Conservation (phyloP, 1,140 invertebrate species). For the Saccostrea echinata region DNA sequence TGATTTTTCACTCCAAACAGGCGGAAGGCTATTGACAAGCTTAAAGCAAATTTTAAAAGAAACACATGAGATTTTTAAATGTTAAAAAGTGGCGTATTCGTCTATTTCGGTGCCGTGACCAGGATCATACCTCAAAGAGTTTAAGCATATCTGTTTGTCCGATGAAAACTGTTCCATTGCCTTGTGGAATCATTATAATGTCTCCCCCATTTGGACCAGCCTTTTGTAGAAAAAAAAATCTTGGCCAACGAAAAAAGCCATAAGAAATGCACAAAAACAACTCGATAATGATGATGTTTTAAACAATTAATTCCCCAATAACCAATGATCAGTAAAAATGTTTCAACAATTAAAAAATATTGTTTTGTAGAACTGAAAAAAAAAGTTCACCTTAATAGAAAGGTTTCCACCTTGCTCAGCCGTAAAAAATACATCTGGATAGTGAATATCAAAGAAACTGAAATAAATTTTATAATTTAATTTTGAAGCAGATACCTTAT, state of each 20-base stretch:
- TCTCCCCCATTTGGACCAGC: conserved; percentile 61
- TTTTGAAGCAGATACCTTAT: not conserved
- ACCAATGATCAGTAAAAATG: too few species aligned
- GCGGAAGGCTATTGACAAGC: conserved; percentile 66
- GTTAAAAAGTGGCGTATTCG: not conserved
- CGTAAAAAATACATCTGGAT: conserved; percentile 60
- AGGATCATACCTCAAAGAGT: conserved; percentile 56
- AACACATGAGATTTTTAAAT: too few species aligned
- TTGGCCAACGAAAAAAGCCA: too few species aligned
- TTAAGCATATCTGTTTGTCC: conserved; percentile 62
- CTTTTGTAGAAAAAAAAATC: conserved; percentile 16
- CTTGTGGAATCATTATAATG: conserved; percentile 58
- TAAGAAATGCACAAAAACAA: too few species aligned
- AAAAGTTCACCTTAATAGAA: conserved; percentile 53
- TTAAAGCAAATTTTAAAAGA: conserved; percentile 5
- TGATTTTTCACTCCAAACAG: conserved; percentile 61
- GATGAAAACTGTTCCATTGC: conserved; percentile 61
- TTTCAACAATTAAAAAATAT: not conserved
- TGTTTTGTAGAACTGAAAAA: not conserved
- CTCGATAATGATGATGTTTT: too few species aligned
- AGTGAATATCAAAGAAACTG: conserved; percentile 67
- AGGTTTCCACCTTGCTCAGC: conserved; percentile 61
- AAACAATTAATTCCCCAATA: too few species aligned
- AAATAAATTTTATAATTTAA: not conserved
- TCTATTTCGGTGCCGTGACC: not conserved